A percentile compares a stretch with the other conserved stretches of the same genome.
Conservation (phyloP, 1,140 invertebrate genomes). For the Eueides isabella region DNA sequence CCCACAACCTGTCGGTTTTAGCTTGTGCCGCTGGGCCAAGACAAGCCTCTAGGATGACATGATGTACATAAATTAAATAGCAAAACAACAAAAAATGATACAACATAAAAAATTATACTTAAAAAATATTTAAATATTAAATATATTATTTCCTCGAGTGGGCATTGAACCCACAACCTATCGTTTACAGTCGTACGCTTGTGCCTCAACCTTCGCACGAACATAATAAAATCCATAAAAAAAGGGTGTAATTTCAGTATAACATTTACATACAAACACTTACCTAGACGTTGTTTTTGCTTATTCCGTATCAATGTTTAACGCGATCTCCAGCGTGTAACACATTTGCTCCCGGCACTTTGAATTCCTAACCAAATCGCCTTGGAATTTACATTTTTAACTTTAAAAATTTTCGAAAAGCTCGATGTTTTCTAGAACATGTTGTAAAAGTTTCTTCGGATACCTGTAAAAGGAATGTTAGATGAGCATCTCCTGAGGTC, state of each 20-base stretch:
- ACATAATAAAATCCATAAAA: neutral
- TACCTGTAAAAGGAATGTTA: conserved; percentile 45
- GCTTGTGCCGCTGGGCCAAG: too few species aligned
- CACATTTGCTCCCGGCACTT: neutral
- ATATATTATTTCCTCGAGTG: too few species aligned
- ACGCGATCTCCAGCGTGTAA: neutral
- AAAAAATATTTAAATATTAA: too few species aligned
- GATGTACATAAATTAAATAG: too few species aligned
- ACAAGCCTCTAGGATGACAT: too few species aligned
- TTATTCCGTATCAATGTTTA: neutral
- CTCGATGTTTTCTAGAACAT: conserved; percentile 16
- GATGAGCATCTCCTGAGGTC: conserved; percentile 43
- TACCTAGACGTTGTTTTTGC: neutral
- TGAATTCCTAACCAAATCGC: neutral
- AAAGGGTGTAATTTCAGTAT: neutral
- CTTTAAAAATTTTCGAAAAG: conserved; percentile 12
- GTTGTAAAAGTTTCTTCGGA: conserved; percentile 28
- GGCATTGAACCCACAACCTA: too few species aligned
- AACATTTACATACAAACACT: neutral
- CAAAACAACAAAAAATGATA: too few species aligned
- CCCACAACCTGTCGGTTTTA: too few species aligned
- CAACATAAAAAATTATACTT: too few species aligned
- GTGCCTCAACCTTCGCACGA: too few species aligned
- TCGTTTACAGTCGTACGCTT: too few species aligned
- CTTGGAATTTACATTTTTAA: conserved; percentile 20